phyloP scores from a whole-genome alignment of 2,888 invertebrate species.

The Papilio elwesi region DNA sequence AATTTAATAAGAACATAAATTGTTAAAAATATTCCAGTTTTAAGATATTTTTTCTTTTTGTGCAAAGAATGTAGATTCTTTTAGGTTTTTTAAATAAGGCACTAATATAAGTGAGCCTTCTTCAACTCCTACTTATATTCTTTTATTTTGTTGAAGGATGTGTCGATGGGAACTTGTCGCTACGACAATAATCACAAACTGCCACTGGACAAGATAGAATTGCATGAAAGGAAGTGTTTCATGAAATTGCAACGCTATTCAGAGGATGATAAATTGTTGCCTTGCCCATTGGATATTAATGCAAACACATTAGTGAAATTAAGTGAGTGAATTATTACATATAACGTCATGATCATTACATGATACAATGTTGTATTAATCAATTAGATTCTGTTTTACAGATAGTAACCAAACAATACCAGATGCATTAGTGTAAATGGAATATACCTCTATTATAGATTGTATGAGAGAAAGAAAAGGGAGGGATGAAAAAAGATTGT shows the following conservation, averaged over 20 bases:
- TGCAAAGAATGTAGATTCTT: no score
- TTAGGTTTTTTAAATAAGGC: no score
- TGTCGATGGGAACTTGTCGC: constrained; percentile 55
- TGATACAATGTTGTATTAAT: no score
- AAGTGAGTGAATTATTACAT: constrained; percentile 51
- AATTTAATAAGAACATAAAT: neutral
- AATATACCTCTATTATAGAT: no score
- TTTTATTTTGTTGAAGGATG: constrained; percentile 53
- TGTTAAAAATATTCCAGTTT: neutral
- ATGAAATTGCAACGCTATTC: constrained; percentile 60
- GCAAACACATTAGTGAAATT: constrained; percentile 63
- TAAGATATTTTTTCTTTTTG: neutral
- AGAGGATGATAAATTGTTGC: constrained; percentile 59
- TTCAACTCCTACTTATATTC: neutral
- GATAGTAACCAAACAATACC: no score
- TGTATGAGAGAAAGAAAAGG: no score
- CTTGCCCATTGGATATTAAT: constrained; percentile 59
- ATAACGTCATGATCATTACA: no score
- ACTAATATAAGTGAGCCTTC: neutral
- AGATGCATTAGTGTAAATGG: no score
- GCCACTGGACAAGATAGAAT: constrained; percentile 50
- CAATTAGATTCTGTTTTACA: no score
- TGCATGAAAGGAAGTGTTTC: constrained; percentile 63
- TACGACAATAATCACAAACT: constrained; percentile 62
- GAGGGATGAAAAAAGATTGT: no score